These are phyloP conservation scores for Cairina moschata DNA, from an alignment of 2,113 vertebrate species.

Conservation along the genomic window DNA sequence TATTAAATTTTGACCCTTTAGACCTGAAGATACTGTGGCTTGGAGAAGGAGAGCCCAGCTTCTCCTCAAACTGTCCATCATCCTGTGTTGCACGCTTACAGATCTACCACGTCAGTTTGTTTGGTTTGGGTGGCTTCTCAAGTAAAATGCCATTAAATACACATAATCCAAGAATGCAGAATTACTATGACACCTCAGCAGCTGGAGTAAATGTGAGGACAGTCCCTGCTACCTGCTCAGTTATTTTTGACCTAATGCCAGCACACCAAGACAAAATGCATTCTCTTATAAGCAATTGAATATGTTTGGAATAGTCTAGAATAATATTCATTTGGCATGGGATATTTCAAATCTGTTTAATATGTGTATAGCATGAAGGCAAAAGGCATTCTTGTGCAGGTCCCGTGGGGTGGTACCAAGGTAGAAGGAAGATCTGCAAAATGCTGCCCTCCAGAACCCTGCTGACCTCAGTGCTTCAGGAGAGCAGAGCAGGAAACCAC, in stretches of 20 bases:
- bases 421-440: background rate
- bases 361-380: fast-evolving
- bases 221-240: background rate
- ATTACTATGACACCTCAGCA: background rate
- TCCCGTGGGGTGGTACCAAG: background rate
- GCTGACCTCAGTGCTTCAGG: fast-evolving
- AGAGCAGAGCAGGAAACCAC: fast-evolving
- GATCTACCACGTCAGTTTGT: fast-evolving
- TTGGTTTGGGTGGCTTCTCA: fast-evolving
- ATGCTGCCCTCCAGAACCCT: background rate
- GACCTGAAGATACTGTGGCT: background rate
- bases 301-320: background rate
- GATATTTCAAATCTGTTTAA: background rate
- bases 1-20: background rate
- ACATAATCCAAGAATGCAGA: background rate
- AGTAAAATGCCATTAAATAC: background rate
- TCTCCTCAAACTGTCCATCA: background rate
- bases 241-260: background rate
- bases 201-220: background rate
- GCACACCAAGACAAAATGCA: fast-evolving
- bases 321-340: background rate
- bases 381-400: background rate
- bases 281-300: background rate
- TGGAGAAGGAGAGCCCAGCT: background rate
- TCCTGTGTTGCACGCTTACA: background rate